These are phyloP conservation scores for Andrena flavipes DNA, from an alignment of 2,888 invertebrate genomes.

Conservation along the genomic window DNA sequence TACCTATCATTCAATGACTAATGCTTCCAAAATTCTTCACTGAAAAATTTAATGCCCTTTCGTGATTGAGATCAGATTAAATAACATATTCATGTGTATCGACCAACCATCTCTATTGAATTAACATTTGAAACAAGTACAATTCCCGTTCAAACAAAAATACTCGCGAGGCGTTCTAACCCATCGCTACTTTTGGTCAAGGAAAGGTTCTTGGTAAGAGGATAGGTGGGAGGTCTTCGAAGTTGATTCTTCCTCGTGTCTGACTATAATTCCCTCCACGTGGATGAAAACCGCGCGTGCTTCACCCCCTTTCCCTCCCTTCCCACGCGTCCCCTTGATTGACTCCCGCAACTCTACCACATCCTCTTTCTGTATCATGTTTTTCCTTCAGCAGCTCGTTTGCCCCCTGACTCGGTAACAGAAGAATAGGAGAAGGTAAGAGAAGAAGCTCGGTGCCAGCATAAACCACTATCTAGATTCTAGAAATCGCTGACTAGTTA, in stretches of 20 bases:
- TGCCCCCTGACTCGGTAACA: conserved; percentile 29
- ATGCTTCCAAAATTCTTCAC: too few relatives aligned
- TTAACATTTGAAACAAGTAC: too few relatives aligned
- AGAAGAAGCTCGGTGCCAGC: too few relatives aligned
- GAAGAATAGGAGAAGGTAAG: background rate
- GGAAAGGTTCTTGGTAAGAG: too few relatives aligned
- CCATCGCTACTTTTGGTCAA: too few relatives aligned
- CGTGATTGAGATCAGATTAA: too few relatives aligned
- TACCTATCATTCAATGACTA: too few relatives aligned
- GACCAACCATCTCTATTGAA: too few relatives aligned
- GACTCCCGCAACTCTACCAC: background rate
- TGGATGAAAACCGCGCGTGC: conserved; percentile 52
- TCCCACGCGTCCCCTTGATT: background rate
- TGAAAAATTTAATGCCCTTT: too few relatives aligned
- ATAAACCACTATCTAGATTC: conserved; percentile 10
- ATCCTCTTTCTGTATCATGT: conserved; percentile 28
- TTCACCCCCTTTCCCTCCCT: conserved; percentile 13
- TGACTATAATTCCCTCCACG: conserved; percentile 16
- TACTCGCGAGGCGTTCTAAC: too few relatives aligned
- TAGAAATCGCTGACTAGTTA: conserved; percentile 3
- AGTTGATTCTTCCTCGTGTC: background rate
- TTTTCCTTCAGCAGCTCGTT: conserved; percentile 43
- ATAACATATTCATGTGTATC: too few relatives aligned
- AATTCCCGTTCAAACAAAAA: too few relatives aligned
- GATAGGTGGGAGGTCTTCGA: background rate